Evolutionary conservation across 2,797 vertebrate genomes (phyloP), one percentile per base, ranked within the genome.

Genomic region (Schizothorax lantsangensis): DNA sequence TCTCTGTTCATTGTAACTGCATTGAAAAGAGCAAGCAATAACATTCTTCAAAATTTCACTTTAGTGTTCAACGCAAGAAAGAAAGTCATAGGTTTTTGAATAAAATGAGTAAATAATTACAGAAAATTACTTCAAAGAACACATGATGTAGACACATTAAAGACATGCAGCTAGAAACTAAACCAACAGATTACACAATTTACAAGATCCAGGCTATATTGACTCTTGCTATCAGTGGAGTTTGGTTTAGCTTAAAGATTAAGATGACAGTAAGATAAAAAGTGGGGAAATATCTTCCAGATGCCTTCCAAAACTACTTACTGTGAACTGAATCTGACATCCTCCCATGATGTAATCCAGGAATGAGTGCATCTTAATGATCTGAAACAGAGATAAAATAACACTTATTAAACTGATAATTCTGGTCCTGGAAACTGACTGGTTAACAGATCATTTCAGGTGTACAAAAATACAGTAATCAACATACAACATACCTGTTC

Each of bases 301-400:
- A 77, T 40, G 81, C 30, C n/a, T 33, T 82, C 49, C 47, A 79
- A 17, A 91, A 23, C 73, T 69, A 96, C 97, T 96, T 94, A 99
- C 98, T 91, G 98, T 99, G 95, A 99, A 99, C 96, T 99, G 98
- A 95, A 99, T 99, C 93, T 99, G 98, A 94, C 98, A 99, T 93
- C 98, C 98, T 84, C 98, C 98, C 98, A 99, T 99, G 92, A 99
- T 99, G 92, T 99, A 99, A 93, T 99, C 98, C 95, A 99, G 93
- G 94, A 99, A 99, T 49, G 98, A 99, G 93, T 99, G 98, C 98
- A 99, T 99, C 96, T 99, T 99, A 95, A 99, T 98, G 91, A 99
- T 97, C 98, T 99, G 95, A 75, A 87, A 85, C 81, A 66, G 66
- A 91, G 81, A 91, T 23, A 54, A 52, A 33, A 33, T 43, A 75